These are phyloP conservation scores for Matsumurasca onukii DNA, from an alignment of 1,140 invertebrate species.

Conservation along the genomic window DNA sequence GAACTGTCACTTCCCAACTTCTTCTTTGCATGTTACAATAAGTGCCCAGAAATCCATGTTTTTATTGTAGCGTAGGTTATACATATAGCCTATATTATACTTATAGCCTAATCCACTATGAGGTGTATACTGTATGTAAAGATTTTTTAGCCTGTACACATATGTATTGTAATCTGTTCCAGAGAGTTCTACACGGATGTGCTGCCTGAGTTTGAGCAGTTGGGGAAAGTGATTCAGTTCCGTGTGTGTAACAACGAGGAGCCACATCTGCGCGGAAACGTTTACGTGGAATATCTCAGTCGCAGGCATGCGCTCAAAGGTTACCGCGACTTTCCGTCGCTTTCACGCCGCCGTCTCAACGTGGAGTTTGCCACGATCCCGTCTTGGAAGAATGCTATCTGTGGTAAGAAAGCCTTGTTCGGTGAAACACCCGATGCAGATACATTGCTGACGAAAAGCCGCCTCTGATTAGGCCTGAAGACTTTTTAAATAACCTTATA, in stretches of 20 bases:
- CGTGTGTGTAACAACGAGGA: slow-evolving; percentile 86
- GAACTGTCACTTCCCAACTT: no score
- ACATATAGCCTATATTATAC: background rate
- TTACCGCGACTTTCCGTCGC: slow-evolving; percentile 75
- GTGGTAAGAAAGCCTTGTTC: slow-evolving; percentile 67
- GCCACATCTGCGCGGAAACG: slow-evolving; percentile 84
- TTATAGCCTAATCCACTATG: background rate
- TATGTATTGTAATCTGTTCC: slow-evolving; percentile 33
- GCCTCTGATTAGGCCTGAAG: background rate
- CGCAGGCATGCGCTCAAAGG: slow-evolving; percentile 70
- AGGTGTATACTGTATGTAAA: background rate
- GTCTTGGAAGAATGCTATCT: slow-evolving; percentile 86
- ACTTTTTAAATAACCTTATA: background rate
- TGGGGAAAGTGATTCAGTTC: slow-evolving; percentile 76
- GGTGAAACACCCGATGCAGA: no score
- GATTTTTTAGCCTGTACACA: background rate
- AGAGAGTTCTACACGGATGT: slow-evolving; percentile 88
- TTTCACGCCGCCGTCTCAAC: slow-evolving; percentile 79
- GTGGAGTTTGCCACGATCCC: slow-evolving; percentile 77
- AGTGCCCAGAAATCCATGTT: no score
- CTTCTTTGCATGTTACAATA: no score
- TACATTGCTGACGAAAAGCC: background rate
- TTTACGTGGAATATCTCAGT: slow-evolving; percentile 80
- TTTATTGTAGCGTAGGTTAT: no score
- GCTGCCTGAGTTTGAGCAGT: slow-evolving; percentile 76